Conservation (phyloP, 2,113 vertebrate species). For the Gavia stellata region DNA sequence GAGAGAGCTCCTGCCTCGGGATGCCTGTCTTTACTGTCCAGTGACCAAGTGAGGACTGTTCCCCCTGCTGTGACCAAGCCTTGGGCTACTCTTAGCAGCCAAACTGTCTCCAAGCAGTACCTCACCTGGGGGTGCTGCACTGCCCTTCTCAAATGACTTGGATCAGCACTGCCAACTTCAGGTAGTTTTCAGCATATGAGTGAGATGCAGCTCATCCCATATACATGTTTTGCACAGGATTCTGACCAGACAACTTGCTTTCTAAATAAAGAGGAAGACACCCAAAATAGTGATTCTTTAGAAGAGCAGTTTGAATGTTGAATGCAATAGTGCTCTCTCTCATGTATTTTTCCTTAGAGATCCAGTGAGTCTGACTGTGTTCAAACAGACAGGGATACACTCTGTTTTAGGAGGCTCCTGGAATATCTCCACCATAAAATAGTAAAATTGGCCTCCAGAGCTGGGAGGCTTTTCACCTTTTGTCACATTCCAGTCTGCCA, state of each 20-base stretch:
- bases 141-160: background rate
- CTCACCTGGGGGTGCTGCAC: background rate
- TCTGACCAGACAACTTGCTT: background rate
- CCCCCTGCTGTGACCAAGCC: background rate
- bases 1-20: background rate
- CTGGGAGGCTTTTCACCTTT: background rate
- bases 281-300: background rate
- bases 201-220: background rate
- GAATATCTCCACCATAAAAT: background rate
- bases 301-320: background rate
- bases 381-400: background rate
- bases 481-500: background rate
- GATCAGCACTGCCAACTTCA: background rate
- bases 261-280: background rate
- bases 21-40: background rate
- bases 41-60: rapidly evolving
- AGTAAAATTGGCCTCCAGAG: background rate
- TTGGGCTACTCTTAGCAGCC: rapidly evolving
- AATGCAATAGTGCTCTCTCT: background rate
- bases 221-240: background rate
- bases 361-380: background rate
- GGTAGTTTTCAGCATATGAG: background rate
- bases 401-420: background rate
- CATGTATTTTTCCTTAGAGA: background rate
- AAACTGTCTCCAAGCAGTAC: background rate